Base-by-base conservation (phyloP, 2,797 vertebrate species). In the Epinephelus malabaricus region DNA sequence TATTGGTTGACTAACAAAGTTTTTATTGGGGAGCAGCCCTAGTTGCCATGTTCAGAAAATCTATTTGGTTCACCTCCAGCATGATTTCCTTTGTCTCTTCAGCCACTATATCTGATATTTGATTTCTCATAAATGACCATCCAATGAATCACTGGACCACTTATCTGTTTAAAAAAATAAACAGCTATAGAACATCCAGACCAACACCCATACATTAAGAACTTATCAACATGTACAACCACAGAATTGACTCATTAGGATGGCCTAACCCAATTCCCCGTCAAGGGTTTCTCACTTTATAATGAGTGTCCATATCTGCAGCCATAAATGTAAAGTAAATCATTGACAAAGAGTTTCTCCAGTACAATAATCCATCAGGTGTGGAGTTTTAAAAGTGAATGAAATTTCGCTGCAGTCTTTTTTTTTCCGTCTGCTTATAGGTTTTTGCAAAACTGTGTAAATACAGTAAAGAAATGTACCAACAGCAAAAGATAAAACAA, bases 251-350 rank as follows among this genome's bases (percentile, higher is more conserved):
- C 10, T 1, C 34, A 50, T 79, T 3, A n/a, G 49, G 63, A 76
- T 51, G 19, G 7, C 11, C 12, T 2, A 51, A 30, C 9, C 30
- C 27, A n/a, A 10, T 47, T 53, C 69, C 21, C 21, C 7, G 11
- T 59, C 9, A 60, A n/a, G 40, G 1, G 6, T 34, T 34, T 34
- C 19, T 53, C 7, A 13, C 6, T 55, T 60, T 74, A 8, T 47
- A 17, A 72, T 25, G 12, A 72, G 40, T 4, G 2, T 30, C 76
- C 19, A 60, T 0, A 19, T 13, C 23, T 38, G 46, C 27, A 30
- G 25, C 43, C 38, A 60, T n/a, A 25, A 67, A 74, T 60, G 6
- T 53, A 21, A 23, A 34, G 30, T 50, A 34, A 76, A 70, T 76
- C 23, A 63, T 64, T 63, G 55, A 46, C n/a, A 51, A 55, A 21